These are phyloP conservation scores for Argynnis bischoffii DNA, from an alignment of 2,888 invertebrate species.

Conservation along the genomic window DNA sequence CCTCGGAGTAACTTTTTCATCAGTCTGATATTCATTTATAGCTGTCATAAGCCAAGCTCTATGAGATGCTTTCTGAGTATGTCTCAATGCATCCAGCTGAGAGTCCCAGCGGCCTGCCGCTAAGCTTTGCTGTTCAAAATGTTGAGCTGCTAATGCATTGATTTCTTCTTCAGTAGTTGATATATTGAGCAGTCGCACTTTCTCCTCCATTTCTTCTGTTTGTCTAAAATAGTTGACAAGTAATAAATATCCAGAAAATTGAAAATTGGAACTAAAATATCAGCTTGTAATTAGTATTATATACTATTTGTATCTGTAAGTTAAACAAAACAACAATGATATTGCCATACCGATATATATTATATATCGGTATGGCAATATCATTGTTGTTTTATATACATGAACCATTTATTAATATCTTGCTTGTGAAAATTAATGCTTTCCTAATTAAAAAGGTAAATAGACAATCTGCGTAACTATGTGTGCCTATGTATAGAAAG, in stretches of 20 bases:
- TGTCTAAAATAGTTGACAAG: constrained; percentile 78
- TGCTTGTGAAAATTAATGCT: too few relatives aligned
- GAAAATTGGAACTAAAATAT: neutral
- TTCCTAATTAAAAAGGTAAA: too few relatives aligned
- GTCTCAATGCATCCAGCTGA: constrained; percentile 91
- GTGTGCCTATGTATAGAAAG: too few relatives aligned
- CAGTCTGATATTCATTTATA: constrained; percentile 75
- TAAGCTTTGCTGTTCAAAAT: constrained; percentile 92
- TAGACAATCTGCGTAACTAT: too few relatives aligned
- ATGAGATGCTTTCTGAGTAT: constrained; percentile 93
- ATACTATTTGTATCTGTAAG: too few relatives aligned
- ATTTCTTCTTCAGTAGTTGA: constrained; percentile 92
- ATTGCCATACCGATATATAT: too few relatives aligned
- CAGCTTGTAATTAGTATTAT: neutral
- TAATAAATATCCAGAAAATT: neutral
- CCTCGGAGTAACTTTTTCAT: constrained; percentile 84
- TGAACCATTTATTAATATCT: too few relatives aligned
- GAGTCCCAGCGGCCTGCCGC: constrained; percentile 93
- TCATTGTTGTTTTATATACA: too few relatives aligned
- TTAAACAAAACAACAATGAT: too few relatives aligned
- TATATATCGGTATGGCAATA: too few relatives aligned
- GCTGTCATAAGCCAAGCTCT: constrained; percentile 94
- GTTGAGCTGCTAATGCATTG: constrained; percentile 90
- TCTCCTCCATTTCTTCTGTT: constrained; percentile 93
- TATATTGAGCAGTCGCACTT: constrained; percentile 89